Conservation (phyloP, 2,113 vertebrate species). For the Opisthocomus hoazin region DNA sequence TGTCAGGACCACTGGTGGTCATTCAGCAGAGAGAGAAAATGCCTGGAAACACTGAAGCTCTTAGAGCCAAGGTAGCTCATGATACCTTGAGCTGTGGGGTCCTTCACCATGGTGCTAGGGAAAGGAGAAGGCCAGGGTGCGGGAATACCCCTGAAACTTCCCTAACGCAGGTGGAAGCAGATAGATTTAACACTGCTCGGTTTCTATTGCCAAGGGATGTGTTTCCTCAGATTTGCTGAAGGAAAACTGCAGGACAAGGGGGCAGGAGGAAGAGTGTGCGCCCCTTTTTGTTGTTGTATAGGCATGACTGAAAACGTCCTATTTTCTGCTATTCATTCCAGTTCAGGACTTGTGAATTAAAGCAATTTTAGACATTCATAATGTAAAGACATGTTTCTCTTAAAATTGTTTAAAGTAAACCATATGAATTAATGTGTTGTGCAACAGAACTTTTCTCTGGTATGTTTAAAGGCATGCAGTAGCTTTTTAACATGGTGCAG, state of each 20-base stretch:
- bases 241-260: neutral
- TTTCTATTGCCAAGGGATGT: neutral
- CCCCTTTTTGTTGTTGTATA: neutral
- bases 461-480: neutral
- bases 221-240: neutral
- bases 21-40: neutral
- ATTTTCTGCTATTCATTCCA: neutral
- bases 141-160: neutral
- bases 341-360: neutral
- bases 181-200: neutral
- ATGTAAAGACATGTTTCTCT: neutral
- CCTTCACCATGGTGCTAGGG: neutral
- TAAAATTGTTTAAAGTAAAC: neutral
- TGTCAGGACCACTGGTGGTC: neutral
- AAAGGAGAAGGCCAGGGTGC: neutral
- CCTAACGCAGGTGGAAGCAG: neutral
- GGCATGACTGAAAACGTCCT: neutral
- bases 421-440: neutral
- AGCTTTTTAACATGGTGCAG: neutral
- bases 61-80: neutral
- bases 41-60: neutral
- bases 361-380: neutral
- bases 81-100: neutral
- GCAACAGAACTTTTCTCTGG: neutral
- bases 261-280: neutral